Evolutionary conservation across 2,113 vertebrate genomes (phyloP), one percentile per base, ranked within the genome.

Genomic region (Centrocercus urophasianus): DNA sequence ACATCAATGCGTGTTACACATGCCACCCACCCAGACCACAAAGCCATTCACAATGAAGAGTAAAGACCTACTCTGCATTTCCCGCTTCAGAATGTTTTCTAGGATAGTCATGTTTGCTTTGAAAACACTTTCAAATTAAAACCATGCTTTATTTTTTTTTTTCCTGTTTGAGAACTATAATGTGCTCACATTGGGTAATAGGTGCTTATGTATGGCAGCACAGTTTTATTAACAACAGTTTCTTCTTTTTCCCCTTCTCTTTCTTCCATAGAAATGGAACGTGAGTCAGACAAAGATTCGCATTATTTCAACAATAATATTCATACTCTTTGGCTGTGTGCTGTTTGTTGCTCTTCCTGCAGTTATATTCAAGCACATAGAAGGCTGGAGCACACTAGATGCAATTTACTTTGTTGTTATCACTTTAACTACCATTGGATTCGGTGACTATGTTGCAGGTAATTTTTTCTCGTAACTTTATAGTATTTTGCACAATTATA

Each of bases 351-450:
- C 99, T 47, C 98, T 99, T 93, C 99, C 99, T 2, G 99, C 98
- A 0, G 93, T 99, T 96, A 99, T 99, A 96, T 99, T 99, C 97
- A 99, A 99, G 96, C 98, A 99, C 97, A 99, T 99, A 88, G 99
- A 99, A 97, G 99, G 98, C 95, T 99, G 99, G 99, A 99, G 98
- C 88, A 98, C 99, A 3, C 97, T 99, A 70, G 99, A 99, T 65
- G 98, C 99, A 92, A 99, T 99, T 97, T 99, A 99, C 95, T 99
- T 99, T 85, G 99, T 99, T 52, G 99, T 99, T 92, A 99, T 99
- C 97, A 99, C 99, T 28, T 98, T 99, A 96, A 99, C 99, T 77
- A 99, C 99, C 34, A 99, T 99, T 77, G 99, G 99, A 82, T 99
- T 99, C 64, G 99, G 99, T 18, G 99, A 99, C 96, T 99, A 99